Conservation (phyloP, 2,113 vertebrate species). For the Pitta sordida region DNA sequence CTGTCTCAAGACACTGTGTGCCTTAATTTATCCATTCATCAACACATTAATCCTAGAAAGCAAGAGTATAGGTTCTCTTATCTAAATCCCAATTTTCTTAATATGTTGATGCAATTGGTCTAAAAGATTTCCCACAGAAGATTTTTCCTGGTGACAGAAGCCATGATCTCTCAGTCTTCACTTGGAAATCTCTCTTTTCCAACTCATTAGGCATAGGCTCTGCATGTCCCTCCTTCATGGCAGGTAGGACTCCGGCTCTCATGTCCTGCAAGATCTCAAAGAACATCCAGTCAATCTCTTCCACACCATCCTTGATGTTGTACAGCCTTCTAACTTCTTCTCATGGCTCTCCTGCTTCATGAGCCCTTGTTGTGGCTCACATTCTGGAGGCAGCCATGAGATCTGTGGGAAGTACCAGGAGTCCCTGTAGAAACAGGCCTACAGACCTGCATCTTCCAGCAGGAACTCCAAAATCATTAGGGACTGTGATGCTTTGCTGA, state of each 20-base stretch:
- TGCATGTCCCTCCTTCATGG: not conserved
- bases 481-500: not conserved
- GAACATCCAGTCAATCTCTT: not conserved
- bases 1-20: too few relatives aligned
- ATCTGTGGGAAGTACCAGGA: not conserved
- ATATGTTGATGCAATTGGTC: too few relatives aligned
- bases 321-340: not conserved
- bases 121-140: too few relatives aligned
- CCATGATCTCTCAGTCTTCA: not conserved
- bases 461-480: not conserved
- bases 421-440: rapidly evolving
- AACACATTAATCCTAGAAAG: too few relatives aligned
- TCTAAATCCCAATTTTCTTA: too few relatives aligned
- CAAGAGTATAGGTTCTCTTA: too few relatives aligned
- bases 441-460: not conserved
- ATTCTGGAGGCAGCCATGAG: rapidly evolving
- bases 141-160: not conserved
- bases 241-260: not conserved
- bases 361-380: rapidly evolving
- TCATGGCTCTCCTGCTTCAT: not conserved
- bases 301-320: not conserved
- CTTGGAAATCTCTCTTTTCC: not conserved
- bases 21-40: too few relatives aligned
- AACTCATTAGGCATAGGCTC: not conserved
- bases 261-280: not conserved